phyloP scores from a whole-genome alignment of 2,888 invertebrate genomes.

The Drosophila flavopinicola region DNA sequence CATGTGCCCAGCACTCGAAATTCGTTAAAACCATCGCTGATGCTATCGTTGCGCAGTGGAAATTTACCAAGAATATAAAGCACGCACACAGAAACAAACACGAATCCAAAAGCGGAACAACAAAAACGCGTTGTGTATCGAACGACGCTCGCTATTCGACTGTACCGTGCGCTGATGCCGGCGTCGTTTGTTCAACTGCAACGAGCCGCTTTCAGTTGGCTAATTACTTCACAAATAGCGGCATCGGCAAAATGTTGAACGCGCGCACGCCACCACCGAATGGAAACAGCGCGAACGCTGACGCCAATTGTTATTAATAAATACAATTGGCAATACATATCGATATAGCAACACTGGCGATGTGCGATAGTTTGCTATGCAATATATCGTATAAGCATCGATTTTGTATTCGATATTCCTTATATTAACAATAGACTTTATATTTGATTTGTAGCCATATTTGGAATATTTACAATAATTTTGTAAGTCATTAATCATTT shows the following conservation, averaged over 20 bases:
- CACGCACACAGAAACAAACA: constrained; percentile 7
- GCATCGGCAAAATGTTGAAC: constrained; percentile 56
- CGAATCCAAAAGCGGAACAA: constrained; percentile 21
- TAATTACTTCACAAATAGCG: constrained; percentile 60
- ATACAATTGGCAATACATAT: constrained; percentile 34
- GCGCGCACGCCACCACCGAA: constrained; percentile 38
- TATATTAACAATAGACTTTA: neutral
- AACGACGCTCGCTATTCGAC: constrained; percentile 50
- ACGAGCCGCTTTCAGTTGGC: constrained; percentile 28
- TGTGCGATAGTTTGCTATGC: neutral
- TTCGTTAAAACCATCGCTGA: constrained; percentile 81
- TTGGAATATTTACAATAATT: too few species aligned
- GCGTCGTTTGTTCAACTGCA: constrained; percentile 46
- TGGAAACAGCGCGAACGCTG: constrained; percentile 30
- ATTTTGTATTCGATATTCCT: neutral
- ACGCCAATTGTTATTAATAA: constrained; percentile 79
- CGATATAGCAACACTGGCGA: constrained; percentile 10
- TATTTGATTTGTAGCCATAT: neutral
- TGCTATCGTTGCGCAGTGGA: constrained; percentile 60
- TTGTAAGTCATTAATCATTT: too few species aligned
- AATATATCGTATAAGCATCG: neutral
- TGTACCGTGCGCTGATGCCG: constrained; percentile 57
- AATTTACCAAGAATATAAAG: constrained; percentile 67
- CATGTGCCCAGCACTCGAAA: constrained; percentile 83
- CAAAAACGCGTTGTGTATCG: constrained; percentile 46